Evolutionary conservation across 2,888 invertebrate species (phyloP).

Genomic region (Alloplasta piceator): DNA sequence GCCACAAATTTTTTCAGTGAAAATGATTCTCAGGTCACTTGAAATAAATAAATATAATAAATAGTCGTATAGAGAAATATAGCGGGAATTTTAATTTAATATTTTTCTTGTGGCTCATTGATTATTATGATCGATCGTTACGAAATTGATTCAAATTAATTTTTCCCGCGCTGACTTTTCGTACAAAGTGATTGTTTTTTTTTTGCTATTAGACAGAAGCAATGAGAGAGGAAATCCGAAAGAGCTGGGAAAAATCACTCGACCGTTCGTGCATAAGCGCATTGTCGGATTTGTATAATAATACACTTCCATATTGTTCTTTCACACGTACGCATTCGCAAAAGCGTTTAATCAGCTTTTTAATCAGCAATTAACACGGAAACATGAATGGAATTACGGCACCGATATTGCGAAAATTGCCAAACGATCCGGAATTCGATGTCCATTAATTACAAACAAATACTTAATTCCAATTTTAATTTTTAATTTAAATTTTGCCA

Average conservation of each 20-base stretch:
- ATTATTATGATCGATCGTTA: neutral
- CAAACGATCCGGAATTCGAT: no score
- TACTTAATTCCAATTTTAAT: no score
- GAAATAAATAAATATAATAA: neutral
- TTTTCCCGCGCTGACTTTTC: slow-evolving; percentile 2
- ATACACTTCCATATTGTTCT: slow-evolving; percentile 58
- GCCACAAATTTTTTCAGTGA: neutral
- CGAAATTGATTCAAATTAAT: neutral
- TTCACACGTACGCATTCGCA: slow-evolving; percentile 57
- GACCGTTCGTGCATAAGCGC: slow-evolving; percentile 48
- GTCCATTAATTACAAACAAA: no score
- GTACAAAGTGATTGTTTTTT: slow-evolving; percentile 34
- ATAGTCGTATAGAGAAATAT: neutral
- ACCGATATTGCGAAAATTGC: no score
- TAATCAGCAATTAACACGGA: slow-evolving; percentile 57
- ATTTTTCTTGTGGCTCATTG: neutral
- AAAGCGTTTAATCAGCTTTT: slow-evolving; percentile 52
- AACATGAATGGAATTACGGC: neutral
- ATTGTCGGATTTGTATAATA: slow-evolving; percentile 61
- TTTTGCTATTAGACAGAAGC: slow-evolving; percentile 3
- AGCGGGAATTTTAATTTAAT: neutral
- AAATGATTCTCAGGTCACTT: neutral
- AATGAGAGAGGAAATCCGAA: slow-evolving; percentile 6
- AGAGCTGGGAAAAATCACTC: slow-evolving; percentile 59
- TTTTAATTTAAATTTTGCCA: no score